Evolutionary conservation across 2,113 vertebrate species (phyloP).

Genomic region (Holacanthus passer): DNA sequence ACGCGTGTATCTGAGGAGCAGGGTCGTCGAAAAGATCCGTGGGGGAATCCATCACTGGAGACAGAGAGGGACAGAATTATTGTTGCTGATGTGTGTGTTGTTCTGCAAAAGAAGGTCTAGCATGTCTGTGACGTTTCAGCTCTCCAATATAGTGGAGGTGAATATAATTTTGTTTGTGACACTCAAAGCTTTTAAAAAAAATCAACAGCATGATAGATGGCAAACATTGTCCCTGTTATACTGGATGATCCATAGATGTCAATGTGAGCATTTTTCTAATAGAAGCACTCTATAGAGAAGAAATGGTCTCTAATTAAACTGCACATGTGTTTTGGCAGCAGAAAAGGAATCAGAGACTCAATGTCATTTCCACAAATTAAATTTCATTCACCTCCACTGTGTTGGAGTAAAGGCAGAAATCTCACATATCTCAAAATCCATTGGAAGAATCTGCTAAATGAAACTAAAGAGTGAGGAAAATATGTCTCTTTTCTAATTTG

Average conservation of each 20-base stretch:
- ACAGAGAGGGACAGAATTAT: constrained; percentile 17
- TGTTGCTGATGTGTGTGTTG: no score
- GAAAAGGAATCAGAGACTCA: not conserved
- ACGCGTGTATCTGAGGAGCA: constrained; percentile 69
- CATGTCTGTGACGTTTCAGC: not conserved
- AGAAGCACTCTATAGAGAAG: not conserved
- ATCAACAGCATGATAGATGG: not conserved
- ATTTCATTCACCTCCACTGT: not conserved
- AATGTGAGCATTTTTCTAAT: not conserved
- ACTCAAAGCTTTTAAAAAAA: not conserved
- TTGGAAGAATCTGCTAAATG: no score
- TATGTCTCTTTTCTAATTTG: no score
- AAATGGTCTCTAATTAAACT: not conserved
- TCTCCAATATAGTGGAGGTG: not conserved
- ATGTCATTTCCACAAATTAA: not conserved
- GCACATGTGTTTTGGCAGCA: not conserved
- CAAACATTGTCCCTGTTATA: not conserved
- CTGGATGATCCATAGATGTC: not conserved
- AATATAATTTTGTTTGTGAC: not conserved
- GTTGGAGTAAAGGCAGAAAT: not conserved
- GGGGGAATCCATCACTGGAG: constrained; percentile 82
- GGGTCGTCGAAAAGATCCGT: constrained; percentile 80
- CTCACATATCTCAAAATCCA: not conserved
- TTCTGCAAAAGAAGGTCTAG: no score
- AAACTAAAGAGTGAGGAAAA: no score